Evolutionary conservation across 1,140 invertebrate genomes (phyloP), one percentile per base, ranked within the genome.

Genomic region (Nasonia longicornis): DNA sequence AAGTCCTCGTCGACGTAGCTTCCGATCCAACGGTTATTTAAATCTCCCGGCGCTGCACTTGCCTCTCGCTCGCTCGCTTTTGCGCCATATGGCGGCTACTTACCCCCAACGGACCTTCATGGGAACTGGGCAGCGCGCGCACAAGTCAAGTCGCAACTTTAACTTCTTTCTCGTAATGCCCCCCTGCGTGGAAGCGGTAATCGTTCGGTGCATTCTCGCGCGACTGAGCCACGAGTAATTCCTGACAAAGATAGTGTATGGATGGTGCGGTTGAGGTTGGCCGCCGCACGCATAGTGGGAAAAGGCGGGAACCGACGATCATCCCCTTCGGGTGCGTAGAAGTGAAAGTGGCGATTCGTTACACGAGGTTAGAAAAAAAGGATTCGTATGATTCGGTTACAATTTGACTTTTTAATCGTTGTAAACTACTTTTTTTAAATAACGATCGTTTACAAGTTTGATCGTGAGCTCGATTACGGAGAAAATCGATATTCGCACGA

Each of bases 101-200:
- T 79, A 80, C 89, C 90, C 90, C 90, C 89, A 91, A 90, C 89
- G 88, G 85, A 90, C 86, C 87, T 90, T 90, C 90, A 90, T 91
- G 90, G 89, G 89, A 91, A 91, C 87, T 85, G 86, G 84, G 84
- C 87, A 89, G 52, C 85, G 77, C 83, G 74, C 83, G 74, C 77
- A 71, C 84, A 79, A 81, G 52, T 74, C 76, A 70, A 69, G 69
- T 79, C 67, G 42, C 63, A 71, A 72, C 48, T 81, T 58, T 58
- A 58, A n/a, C 52, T 58, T 58, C 45, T 48, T 48, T 58, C 6
- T 58, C 52, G 20, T n/a, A 58, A 58, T 58, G 16, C 52, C 20
- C 52, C 52, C 52, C 52, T 58, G 52, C 16, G 52, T n/a, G 6
- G 20, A 58, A n/a, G 20, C 16, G 6, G 20, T 58, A 58, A 58